Conservation (phyloP, 2,113 vertebrate species). For the Puntigrus tetrazona region DNA sequence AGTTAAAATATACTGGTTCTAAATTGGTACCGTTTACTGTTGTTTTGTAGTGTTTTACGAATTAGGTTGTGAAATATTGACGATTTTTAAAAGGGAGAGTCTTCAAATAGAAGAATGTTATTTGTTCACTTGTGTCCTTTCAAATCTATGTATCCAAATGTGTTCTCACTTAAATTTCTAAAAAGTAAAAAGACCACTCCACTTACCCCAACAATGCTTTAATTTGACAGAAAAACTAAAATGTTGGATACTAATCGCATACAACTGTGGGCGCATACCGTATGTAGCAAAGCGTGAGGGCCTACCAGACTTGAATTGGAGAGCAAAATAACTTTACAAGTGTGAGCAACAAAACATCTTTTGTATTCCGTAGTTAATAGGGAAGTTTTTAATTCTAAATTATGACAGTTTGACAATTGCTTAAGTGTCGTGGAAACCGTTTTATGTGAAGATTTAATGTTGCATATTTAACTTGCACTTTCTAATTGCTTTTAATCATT, state of each 20-base stretch:
- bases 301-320: neutral
- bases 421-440: neutral
- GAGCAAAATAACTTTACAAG: neutral
- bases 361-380: neutral
- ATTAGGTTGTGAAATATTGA: neutral
- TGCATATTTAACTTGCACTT: neutral
- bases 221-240: neutral
- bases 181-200: too few relatives aligned
- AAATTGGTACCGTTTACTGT: neutral
- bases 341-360: neutral
- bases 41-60: neutral
- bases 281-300: neutral
- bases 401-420: neutral
- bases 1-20: too few relatives aligned
- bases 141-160: neutral
- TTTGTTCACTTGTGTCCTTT: neutral
- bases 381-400: neutral
- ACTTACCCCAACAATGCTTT: neutral
- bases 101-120: neutral
- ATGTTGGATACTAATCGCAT: neutral
- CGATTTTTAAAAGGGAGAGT: neutral
- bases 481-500: slow-evolving; percentile 20
- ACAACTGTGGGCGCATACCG: neutral
- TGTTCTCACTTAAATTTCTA: neutral
- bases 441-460: neutral